Percentiles rank a stretch among this genome's conserved stretches.
phyloP scores from a whole-genome alignment of 2,888 invertebrate species.

The Mechanitis messenoides region DNA sequence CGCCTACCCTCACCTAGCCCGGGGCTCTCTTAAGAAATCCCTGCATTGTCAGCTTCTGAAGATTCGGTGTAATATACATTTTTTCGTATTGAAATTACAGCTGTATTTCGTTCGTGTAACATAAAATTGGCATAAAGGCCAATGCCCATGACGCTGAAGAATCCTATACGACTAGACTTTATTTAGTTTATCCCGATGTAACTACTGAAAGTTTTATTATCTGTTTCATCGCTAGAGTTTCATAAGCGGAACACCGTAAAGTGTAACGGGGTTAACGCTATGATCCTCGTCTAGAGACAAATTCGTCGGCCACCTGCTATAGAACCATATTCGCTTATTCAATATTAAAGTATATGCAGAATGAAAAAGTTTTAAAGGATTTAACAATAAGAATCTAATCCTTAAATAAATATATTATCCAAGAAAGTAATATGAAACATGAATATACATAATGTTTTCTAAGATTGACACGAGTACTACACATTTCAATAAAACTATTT shows the following conservation, averaged over 20 bases:
- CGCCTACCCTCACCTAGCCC: constrained; percentile 74
- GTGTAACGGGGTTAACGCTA: constrained; percentile 43
- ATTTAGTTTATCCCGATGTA: constrained; percentile 65
- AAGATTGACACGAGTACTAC: no score
- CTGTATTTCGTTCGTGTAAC: constrained; percentile 67
- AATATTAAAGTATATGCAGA: constrained; percentile 33
- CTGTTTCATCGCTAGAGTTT: constrained; percentile 50
- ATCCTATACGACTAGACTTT: constrained; percentile 53
- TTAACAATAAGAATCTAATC: constrained; percentile 28
- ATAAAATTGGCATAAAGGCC: constrained; percentile 71
- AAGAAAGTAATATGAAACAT: constrained; percentile 19
- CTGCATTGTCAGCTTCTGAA: constrained; percentile 69
- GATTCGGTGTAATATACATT: constrained; percentile 72
- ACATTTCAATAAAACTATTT: no score
- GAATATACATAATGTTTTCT: not conserved
- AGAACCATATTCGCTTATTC: constrained; percentile 30
- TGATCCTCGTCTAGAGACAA: constrained; percentile 48
- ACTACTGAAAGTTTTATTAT: constrained; percentile 69
- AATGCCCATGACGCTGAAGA: constrained; percentile 57
- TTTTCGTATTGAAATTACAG: constrained; percentile 70
- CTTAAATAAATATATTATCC: constrained; percentile 28
- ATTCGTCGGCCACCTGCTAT: constrained; percentile 42
- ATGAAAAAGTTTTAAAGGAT: constrained; percentile 30
- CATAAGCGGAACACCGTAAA: constrained; percentile 56
- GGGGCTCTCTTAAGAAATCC: constrained; percentile 67